These are phyloP conservation scores for Calephelis nemesis DNA, from an alignment of 1,140 invertebrate species.

Conservation along the genomic window DNA sequence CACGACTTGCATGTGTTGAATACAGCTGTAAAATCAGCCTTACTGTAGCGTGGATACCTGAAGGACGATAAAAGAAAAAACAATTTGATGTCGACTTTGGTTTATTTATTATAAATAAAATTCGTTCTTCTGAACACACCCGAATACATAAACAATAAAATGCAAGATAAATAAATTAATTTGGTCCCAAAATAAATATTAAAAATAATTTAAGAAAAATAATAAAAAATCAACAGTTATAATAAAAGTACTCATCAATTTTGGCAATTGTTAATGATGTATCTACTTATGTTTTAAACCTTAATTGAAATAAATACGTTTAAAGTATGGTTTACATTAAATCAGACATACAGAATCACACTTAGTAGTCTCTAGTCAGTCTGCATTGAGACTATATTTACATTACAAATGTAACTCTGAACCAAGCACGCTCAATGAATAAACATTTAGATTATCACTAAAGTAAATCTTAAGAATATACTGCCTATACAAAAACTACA, in stretches of 20 bases:
- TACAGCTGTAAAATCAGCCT: no score
- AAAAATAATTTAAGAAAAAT: conserved; percentile 71
- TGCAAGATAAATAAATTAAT: conserved; percentile 75
- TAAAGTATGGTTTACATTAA: conserved; percentile 59
- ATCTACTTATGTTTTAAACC: conserved; percentile 66
- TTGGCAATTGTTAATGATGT: conserved; percentile 73
- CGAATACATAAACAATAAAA: conserved; percentile 71
- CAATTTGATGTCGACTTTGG: conserved; percentile 73
- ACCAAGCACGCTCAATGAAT: conserved; percentile 57
- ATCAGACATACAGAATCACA: conserved; percentile 52
- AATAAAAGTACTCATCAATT: conserved; percentile 73
- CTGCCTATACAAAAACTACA: conserved; percentile 40
- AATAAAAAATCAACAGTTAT: conserved; percentile 68
- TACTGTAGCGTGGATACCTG: no score
- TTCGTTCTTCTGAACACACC: conserved; percentile 70
- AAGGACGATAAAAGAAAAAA: conserved; percentile 39
- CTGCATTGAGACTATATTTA: conserved; percentile 61
- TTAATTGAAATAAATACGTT: conserved; percentile 72
- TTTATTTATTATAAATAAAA: conserved; percentile 77
- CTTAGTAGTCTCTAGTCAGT: conserved; percentile 44
- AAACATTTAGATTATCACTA: conserved; percentile 56
- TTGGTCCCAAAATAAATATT: conserved; percentile 78
- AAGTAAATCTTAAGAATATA: conserved; percentile 24
- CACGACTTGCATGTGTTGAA: no score
- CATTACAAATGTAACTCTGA: conserved; percentile 50